A percentile compares a stretch with the other conserved stretches of the same genome.
Conservation (phyloP, 2,797 vertebrate genomes). For the Forpus xanthops region DNA sequence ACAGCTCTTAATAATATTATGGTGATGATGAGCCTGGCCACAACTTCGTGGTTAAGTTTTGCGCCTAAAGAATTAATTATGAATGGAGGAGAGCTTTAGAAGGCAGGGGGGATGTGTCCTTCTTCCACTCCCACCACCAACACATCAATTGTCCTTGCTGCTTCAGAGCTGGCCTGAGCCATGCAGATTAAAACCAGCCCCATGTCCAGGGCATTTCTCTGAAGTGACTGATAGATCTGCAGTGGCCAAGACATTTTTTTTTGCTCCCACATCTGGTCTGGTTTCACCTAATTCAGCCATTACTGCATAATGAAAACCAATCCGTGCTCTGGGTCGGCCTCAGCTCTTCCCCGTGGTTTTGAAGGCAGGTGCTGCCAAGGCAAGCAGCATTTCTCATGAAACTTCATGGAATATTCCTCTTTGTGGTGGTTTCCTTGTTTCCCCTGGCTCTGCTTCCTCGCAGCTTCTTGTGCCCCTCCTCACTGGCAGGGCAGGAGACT, state of each 20-base stretch:
- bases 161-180: background rate
- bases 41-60: background rate
- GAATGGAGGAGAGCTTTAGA: background rate
- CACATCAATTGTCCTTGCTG: background rate
- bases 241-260: background rate
- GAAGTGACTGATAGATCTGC: background rate
- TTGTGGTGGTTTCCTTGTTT: background rate
- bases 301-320: background rate
- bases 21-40: background rate
- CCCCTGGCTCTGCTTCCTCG: background rate
- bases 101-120: background rate
- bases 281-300: background rate
- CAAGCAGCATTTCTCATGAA: background rate
- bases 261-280: background rate
- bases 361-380: background rate
- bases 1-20: too few relatives aligned
- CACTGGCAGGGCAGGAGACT: background rate
- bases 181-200: background rate
- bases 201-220: background rate
- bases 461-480: background rate
- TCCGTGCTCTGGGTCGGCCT: fast-evolving
- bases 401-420: background rate
- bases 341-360: background rate
- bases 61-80: background rate
- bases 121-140: background rate